Evolutionary conservation across 30 jellyfish, hydroid and myxozoan genomes (phyloP), one percentile per base, ranked within the genome.

Genomic region (Rhopilema esculentum): DNA sequence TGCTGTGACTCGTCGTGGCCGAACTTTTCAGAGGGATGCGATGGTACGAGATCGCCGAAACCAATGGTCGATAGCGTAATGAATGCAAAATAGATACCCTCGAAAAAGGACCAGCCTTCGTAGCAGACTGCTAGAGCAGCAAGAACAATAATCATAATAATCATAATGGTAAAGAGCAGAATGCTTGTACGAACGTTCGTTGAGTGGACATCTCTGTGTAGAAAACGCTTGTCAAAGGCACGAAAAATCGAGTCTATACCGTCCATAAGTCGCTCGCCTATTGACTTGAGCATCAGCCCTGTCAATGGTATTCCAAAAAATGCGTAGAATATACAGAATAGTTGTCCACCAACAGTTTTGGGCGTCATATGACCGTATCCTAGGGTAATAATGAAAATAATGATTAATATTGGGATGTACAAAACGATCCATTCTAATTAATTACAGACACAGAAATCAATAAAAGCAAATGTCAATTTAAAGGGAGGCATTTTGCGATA

Each of bases 321-420:
- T 8, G 98, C 94, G 75, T 93, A 93, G 61, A 93, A 73, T 21
- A 93, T 85, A 61, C 98, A 93, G 85, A 93, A 93, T 16, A 93
- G 91, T 63, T 89, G 96, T 16, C 98, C 98, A 24, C 88, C 97
- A 32, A 85, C 79, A 21, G 98, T 93, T 26, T 80, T 83, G 31
- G 98, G 98, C 24, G 97, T 87, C 94, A 93, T 88, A 40, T 93
- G 95, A 28, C 98, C 98, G 74, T 87, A 93, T 29, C 98, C 98
- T 93, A 48, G 25, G 17, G 17, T 19, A 1, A 17, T 2, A 67
- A 67, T 64, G 74, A 9, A n/a, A 75, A 40, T 40, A n/a, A n/a
- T n/a, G n/a, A n/a, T n/a, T n/a, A n/a, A n/a, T n/a, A n/a, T n/a
- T n/a, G n/a, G n/a, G n/a, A n/a, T n/a, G n/a, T n/a, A n/a, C n/a